These are phyloP conservation scores for Cygnus buccinator DNA, from an alignment of 2,113 vertebrate species.

Conservation along the genomic window DNA sequence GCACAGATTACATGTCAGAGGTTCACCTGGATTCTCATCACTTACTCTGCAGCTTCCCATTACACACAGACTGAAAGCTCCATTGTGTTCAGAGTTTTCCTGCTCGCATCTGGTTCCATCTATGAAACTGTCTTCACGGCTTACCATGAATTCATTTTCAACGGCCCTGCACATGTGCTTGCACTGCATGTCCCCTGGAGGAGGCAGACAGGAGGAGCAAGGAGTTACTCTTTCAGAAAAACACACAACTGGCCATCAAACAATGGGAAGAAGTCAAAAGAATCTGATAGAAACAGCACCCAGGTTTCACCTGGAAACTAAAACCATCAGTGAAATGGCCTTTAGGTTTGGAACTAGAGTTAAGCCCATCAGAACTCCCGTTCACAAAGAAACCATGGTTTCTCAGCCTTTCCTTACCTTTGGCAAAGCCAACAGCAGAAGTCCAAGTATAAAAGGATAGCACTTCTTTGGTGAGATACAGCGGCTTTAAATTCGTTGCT, in stretches of 20 bases:
- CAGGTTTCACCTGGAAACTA: background rate
- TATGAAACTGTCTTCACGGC: slow-evolving; percentile 84
- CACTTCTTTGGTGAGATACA: slow-evolving; percentile 67
- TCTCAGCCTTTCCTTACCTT: slow-evolving; percentile 74
- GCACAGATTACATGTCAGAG: background rate
- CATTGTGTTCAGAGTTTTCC: background rate
- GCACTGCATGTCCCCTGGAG: slow-evolving; percentile 87
- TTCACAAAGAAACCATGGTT: background rate
- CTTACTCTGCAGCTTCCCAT: slow-evolving; percentile 87
- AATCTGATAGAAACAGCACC: background rate
- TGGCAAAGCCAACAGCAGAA: slow-evolving; percentile 81
- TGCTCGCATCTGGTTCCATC: slow-evolving; percentile 93
- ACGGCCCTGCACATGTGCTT: slow-evolving; percentile 86
- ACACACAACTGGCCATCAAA: background rate
- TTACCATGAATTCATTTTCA: slow-evolving; percentile 86
- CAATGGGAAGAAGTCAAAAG: background rate
- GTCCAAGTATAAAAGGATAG: slow-evolving; percentile 87
- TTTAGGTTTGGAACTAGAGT: background rate
- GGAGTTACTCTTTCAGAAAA: background rate
- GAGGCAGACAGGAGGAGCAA: background rate
- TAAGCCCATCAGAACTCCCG: rapidly evolving
- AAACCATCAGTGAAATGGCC: background rate
- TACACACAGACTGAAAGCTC: slow-evolving; percentile 80
- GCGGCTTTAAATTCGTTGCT: slow-evolving; percentile 81
- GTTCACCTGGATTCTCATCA: background rate